A percentile compares a stretch with the other conserved stretches of the same genome.
phyloP scores from a whole-genome alignment of 2,113 vertebrate species.

The Formicarius rufipectus region DNA sequence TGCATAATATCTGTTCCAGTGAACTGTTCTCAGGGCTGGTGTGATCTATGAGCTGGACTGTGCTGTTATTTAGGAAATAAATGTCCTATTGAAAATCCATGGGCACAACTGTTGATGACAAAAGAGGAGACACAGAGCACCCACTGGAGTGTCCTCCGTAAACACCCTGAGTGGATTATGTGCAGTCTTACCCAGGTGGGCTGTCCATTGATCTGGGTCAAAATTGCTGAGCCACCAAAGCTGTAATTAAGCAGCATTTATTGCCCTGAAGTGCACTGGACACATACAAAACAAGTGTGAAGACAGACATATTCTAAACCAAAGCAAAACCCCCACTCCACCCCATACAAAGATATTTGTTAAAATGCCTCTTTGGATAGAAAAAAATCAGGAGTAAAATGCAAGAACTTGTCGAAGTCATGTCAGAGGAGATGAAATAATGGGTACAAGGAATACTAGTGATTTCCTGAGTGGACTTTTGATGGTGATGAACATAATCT shows the following conservation, averaged over 20 bases:
- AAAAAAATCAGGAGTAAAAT: not conserved
- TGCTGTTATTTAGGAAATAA: not conserved
- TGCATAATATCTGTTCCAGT: not conserved
- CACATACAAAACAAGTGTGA: not conserved
- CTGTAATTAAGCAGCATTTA: not conserved
- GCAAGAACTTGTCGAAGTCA: not conserved
- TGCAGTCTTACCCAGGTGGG: not conserved
- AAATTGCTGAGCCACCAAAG: not conserved
- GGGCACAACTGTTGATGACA: not conserved
- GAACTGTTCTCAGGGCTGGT: not conserved
- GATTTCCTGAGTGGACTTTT: not conserved
- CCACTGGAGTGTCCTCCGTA: not conserved
- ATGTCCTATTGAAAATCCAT: not conserved
- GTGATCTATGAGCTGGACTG: not conserved
- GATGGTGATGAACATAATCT: not conserved
- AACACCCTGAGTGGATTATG: not conserved
- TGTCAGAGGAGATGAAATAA: not conserved
- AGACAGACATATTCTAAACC: not conserved
- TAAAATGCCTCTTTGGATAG: not conserved
- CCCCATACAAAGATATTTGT: not conserved
- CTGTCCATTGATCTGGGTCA: not conserved
- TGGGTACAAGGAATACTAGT: not conserved
- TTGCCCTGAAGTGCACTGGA: not conserved
- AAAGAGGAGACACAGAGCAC: not conserved
- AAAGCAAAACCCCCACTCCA: not conserved